Evolutionary conservation across 2,113 vertebrate species (phyloP), one percentile per base, ranked within the genome.

Genomic region (Mesembrinibis cayennensis): DNA sequence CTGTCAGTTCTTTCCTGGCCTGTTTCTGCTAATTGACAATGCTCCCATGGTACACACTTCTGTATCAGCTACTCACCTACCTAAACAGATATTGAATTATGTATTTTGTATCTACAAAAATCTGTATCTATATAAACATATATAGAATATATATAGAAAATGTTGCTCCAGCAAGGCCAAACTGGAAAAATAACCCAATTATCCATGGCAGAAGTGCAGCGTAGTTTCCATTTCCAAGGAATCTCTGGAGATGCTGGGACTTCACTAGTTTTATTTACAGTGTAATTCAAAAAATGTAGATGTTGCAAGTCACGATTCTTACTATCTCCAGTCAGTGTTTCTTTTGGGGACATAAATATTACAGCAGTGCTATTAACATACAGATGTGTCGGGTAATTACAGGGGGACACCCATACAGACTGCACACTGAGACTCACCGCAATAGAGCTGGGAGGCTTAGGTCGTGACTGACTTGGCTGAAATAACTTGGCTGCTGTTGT

Each of bases 11-110:
- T 76, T 79, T 89, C 69, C 89, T 49, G 26, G 58, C 70, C 42
- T 91, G 61, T 78, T 92, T 70, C 66, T 89, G 38, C 77, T 91
- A 93, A 97, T 52, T 94, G 90, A 52, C 65, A 88, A 63, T 59
- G 69, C 89, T 98, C 82, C 94, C 93, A 49, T 86, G 87, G 95
- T 86, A 85, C 89, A 85, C 44, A 45, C 12, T 4, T 50, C 29
- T 40, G 26, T 69, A 58, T 53, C 82, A 89, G 70, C 87, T 81
- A 81, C 49, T 93, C 72, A 81, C 50, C 70, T 78, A 61, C 45
- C 95, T 95, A 93, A 95, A 94, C 81, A 11, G n/a, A 29, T 36
- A 58, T 0, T 26, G 36, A 81, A 73, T 47, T 56, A 40, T 5
- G 1, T 49, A 32, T 38, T 62, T 56, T 40, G 45, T 38, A 36